These are phyloP conservation scores for Agrotis puta DNA, from an alignment of 2,888 invertebrate genomes.

Conservation along the genomic window DNA sequence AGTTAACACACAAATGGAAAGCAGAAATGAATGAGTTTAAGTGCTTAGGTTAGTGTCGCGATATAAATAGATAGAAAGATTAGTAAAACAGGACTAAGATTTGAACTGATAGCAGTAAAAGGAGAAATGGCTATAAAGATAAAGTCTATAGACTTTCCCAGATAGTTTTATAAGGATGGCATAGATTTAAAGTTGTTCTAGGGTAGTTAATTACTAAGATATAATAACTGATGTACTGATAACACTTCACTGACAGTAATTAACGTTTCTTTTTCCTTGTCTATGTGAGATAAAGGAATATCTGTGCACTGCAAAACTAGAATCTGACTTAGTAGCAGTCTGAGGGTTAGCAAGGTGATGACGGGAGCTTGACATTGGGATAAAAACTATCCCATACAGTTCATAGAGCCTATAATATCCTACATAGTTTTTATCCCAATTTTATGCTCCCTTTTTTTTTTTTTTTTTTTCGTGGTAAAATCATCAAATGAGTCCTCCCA, in stretches of 20 bases:
- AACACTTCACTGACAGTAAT: not conserved
- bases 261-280: not conserved
- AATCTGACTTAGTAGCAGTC: too few relatives aligned
- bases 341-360: too few relatives aligned
- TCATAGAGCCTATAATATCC: too few relatives aligned
- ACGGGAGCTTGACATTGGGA: too few relatives aligned
- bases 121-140: not conserved
- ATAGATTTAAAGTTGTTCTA: slow-evolving; percentile 12
- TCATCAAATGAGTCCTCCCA: too few relatives aligned
- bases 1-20: not conserved
- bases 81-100: slow-evolving; percentile 18
- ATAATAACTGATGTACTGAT: too few relatives aligned
- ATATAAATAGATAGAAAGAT: slow-evolving; percentile 10
- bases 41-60: slow-evolving; percentile 13
- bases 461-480: too few relatives aligned
- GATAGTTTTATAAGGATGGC: slow-evolving; percentile 22
- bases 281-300: too few relatives aligned
- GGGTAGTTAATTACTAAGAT: not conserved
- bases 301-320: too few relatives aligned
- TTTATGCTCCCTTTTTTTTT: too few relatives aligned
- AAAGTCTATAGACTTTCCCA: not conserved
- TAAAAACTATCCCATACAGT: too few relatives aligned
- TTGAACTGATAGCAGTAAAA: slow-evolving; percentile 13
- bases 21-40: not conserved
- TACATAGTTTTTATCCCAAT: too few relatives aligned